These are phyloP conservation scores for Malacoraja senta DNA, from an alignment of 2,797 vertebrate genomes.

Conservation along the genomic window DNA sequence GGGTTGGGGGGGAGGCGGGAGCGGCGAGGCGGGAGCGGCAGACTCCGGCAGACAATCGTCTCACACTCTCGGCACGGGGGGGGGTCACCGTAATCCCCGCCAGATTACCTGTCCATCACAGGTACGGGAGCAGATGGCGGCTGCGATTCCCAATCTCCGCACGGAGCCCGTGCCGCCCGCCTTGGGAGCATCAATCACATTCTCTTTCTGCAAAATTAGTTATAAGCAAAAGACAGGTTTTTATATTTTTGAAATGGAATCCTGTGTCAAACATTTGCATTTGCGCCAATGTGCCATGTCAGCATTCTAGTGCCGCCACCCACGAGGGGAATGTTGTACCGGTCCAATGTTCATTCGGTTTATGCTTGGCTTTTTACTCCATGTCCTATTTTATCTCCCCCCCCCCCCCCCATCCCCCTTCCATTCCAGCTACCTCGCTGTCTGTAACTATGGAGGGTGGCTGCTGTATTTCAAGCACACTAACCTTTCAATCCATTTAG, in stretches of 20 bases:
- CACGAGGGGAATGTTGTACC: neutral
- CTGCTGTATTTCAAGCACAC: no score
- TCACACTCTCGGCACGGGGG: neutral
- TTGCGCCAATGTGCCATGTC: neutral
- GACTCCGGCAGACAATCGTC: no score
- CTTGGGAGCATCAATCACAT: neutral
- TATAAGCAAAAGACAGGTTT: neutral
- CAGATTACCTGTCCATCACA: neutral
- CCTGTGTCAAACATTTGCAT: neutral
- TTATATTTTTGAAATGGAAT: neutral
- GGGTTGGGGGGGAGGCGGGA: no score
- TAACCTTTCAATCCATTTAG: no score
- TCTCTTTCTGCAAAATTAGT: neutral
- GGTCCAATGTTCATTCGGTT: neutral
- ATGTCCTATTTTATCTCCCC: no score
- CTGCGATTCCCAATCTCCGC: neutral
- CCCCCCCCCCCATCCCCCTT: no score
- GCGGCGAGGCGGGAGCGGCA: no score
- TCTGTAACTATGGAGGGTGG: neutral
- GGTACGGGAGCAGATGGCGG: neutral
- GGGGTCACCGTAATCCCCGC: neutral
- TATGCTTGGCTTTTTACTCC: neutral
- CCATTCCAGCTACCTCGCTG: neutral
- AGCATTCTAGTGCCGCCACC: neutral
- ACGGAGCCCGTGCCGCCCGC: neutral